Evolutionary conservation across 1,140 invertebrate genomes (phyloP).

Genomic region (Campodea augens): DNA sequence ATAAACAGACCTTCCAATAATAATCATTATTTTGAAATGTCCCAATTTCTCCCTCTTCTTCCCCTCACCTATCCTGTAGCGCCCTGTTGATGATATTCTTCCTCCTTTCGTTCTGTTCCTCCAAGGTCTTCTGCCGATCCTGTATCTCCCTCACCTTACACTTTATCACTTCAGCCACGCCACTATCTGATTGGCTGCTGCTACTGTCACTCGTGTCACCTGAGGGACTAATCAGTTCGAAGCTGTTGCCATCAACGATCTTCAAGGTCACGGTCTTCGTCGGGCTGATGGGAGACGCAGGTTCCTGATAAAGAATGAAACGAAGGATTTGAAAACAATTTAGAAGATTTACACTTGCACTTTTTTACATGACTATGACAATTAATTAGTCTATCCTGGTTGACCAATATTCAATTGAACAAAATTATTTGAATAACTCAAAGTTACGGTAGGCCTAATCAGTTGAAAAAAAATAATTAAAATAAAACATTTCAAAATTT

Average conservation of each 20-base stretch:
- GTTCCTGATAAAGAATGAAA: too few species aligned
- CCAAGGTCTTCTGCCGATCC: conserved; percentile 45
- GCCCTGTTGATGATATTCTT: conserved; percentile 48
- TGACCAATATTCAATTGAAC: too few species aligned
- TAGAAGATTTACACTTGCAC: too few species aligned
- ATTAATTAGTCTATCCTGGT: too few species aligned
- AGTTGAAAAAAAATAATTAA: too few species aligned
- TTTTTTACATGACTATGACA: too few species aligned
- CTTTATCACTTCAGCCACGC: neutral
- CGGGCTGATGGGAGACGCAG: neutral
- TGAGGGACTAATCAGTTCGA: conserved; percentile 1
- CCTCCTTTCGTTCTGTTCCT: conserved; percentile 53
- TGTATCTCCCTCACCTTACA: conserved; percentile 38
- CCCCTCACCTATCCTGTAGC: conserved; percentile 41
- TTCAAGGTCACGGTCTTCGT: neutral
- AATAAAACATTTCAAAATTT: too few species aligned
- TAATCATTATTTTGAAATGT: neutral
- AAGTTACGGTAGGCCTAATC: too few species aligned
- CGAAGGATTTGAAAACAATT: too few species aligned
- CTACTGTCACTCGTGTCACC: neutral
- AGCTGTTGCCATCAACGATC: conserved; percentile 4
- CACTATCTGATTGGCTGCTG: neutral
- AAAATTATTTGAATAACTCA: too few species aligned
- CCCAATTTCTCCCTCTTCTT: neutral
- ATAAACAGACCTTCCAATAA: neutral